Evolutionary conservation across 2,113 vertebrate genomes (phyloP).

Genomic region (Elachura formosa): DNA sequence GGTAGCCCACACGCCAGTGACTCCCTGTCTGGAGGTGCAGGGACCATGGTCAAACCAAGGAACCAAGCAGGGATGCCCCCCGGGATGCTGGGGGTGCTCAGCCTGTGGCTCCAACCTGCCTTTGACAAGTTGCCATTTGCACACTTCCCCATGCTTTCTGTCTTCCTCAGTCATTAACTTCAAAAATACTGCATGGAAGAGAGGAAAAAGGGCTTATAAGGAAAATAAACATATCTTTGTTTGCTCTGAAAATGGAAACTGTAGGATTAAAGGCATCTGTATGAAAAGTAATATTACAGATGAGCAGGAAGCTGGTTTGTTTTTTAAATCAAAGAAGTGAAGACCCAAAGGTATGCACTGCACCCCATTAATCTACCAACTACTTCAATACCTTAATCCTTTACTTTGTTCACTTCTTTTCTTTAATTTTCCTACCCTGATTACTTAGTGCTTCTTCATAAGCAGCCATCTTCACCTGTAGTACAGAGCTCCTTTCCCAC

Average conservation of each 20-base stretch:
- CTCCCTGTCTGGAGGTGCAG: background rate
- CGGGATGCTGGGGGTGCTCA: background rate
- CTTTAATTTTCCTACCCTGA: background rate
- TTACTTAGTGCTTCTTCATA: background rate
- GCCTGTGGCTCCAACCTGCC: background rate
- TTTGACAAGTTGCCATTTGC: background rate
- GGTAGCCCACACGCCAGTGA: fast-evolving
- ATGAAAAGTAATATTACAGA: background rate
- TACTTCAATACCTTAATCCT: background rate
- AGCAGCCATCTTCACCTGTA: background rate
- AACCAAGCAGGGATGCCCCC: background rate
- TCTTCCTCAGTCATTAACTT: background rate
- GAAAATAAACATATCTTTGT: slow-evolving; percentile 20
- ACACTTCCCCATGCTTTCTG: background rate
- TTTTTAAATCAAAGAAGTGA: background rate
- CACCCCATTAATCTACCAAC: background rate
- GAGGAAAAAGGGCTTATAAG: background rate
- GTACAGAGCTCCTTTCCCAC: background rate
- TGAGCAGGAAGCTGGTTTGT: background rate
- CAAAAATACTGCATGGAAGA: background rate
- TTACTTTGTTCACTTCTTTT: background rate
- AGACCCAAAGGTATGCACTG: background rate
- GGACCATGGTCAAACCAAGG: fast-evolving
- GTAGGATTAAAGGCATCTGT: slow-evolving; percentile 12
- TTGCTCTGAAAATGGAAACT: slow-evolving; percentile 32